Evolutionary conservation across 2,888 invertebrate genomes (phyloP).

Genomic region (Octodonta nipae): DNA sequence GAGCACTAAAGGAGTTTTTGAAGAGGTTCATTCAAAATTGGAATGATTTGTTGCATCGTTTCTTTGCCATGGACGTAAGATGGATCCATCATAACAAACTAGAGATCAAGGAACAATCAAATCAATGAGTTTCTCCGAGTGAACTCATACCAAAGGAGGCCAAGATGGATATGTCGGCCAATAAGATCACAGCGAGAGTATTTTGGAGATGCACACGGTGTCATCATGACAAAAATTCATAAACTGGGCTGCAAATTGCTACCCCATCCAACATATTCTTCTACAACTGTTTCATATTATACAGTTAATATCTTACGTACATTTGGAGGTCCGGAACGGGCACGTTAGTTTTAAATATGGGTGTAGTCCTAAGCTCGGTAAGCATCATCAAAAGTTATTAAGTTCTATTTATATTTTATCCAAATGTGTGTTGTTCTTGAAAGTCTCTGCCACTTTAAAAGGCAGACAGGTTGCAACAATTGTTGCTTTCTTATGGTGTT

Average conservation of each 20-base stretch:
- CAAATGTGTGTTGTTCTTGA: no score
- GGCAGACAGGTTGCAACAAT: no score
- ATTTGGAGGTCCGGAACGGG: no score
- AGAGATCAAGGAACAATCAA: constrained; percentile 20
- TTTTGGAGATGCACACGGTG: not conserved
- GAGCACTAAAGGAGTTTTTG: constrained; percentile 17
- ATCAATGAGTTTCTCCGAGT: constrained; percentile 6
- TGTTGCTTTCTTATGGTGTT: no score
- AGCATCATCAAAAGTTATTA: no score
- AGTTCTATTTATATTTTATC: no score
- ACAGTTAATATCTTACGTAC: no score
- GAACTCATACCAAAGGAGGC: constrained; percentile 6
- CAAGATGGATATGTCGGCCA: constrained; percentile 3
- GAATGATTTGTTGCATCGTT: constrained; percentile 23
- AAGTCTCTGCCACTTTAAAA: no score
- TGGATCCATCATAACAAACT: constrained; percentile 14
- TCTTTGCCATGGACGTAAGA: constrained; percentile 20
- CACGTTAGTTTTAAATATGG: no score
- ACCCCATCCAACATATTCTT: not conserved
- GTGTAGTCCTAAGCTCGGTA: no score
- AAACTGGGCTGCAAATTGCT: not conserved
- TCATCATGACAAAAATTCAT: constrained; percentile 2
- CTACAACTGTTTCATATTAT: no score
- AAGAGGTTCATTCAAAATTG: constrained; percentile 22
- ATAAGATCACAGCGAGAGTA: not conserved